Percentiles rank a stretch among this genome's conserved stretches.
These are phyloP conservation scores for Caenorhabditis doughertyi DNA, from an alignment of 2,888 invertebrate genomes.

Conservation along the genomic window DNA sequence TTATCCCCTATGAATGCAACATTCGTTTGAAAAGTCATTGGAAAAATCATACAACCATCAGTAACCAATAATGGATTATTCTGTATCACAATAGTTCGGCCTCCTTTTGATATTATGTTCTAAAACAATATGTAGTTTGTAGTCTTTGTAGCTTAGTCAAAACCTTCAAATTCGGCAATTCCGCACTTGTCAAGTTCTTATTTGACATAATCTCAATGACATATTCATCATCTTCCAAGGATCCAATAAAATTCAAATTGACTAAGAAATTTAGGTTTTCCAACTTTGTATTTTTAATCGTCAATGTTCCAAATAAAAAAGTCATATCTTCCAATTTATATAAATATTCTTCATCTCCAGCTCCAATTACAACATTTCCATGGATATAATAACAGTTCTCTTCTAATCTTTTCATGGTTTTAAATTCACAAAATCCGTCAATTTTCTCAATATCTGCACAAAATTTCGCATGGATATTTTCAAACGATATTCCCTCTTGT, in stretches of 20 bases:
- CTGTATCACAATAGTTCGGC: neutral
- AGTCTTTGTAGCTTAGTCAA: neutral
- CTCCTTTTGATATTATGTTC: neutral
- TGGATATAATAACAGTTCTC: neutral
- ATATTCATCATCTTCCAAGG: neutral
- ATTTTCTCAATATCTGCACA: neutral
- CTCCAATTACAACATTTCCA: neutral
- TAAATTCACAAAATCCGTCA: neutral
- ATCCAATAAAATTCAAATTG: too few relatives aligned
- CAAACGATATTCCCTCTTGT: neutral
- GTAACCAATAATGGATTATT: neutral
- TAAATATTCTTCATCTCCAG: neutral
- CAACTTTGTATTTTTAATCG: neutral
- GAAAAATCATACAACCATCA: neutral
- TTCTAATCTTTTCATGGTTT: neutral
- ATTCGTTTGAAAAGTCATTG: neutral
- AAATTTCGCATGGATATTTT: constrained; percentile 9
- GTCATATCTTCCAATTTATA: neutral
- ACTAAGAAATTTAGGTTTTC: neutral
- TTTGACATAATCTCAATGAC: constrained; percentile 1
- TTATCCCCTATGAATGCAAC: neutral
- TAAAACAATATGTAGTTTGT: neutral
- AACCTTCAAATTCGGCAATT: constrained; percentile 1
- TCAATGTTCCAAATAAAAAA: neutral
- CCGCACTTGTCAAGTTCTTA: neutral